Conservation (phyloP, 2,113 vertebrate species). For the Brachyhypopomus gauderio region DNA sequence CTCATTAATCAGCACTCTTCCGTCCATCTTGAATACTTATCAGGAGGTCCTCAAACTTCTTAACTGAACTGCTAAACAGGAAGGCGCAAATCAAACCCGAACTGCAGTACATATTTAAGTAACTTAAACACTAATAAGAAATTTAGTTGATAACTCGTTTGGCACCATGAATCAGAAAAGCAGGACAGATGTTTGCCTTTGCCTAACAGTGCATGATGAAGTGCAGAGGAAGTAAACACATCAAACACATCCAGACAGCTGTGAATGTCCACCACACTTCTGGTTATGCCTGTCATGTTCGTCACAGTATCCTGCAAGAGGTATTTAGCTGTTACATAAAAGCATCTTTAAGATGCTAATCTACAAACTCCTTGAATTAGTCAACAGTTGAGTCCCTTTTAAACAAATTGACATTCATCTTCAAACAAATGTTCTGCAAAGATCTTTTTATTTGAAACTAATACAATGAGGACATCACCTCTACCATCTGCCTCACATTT, state of each 20-base stretch:
- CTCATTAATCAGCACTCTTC: constrained; percentile 22
- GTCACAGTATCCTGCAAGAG: background rate
- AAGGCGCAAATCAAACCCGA: background rate
- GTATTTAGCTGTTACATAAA: background rate
- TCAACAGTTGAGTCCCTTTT: background rate
- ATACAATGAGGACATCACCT: constrained; percentile 52
- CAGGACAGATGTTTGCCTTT: background rate
- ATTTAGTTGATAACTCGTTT: background rate
- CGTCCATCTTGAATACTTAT: background rate
- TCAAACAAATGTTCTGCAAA: background rate
- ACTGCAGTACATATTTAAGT: background rate
- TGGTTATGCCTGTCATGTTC: background rate
- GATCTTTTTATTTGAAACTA: background rate
- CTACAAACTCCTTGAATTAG: background rate
- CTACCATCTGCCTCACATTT: constrained; percentile 65
- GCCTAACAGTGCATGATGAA: background rate
- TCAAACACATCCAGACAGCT: background rate
- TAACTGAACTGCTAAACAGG: background rate
- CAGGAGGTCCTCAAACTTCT: background rate
- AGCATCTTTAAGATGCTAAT: background rate
- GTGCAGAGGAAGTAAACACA: background rate
- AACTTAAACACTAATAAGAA: background rate
- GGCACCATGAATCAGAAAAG: background rate
- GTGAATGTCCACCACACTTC: background rate
- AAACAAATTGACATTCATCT: background rate